Evolutionary conservation across 2,113 vertebrate genomes (phyloP), one percentile per base, ranked within the genome.

Genomic region (Saccopteryx bilineata): DNA sequence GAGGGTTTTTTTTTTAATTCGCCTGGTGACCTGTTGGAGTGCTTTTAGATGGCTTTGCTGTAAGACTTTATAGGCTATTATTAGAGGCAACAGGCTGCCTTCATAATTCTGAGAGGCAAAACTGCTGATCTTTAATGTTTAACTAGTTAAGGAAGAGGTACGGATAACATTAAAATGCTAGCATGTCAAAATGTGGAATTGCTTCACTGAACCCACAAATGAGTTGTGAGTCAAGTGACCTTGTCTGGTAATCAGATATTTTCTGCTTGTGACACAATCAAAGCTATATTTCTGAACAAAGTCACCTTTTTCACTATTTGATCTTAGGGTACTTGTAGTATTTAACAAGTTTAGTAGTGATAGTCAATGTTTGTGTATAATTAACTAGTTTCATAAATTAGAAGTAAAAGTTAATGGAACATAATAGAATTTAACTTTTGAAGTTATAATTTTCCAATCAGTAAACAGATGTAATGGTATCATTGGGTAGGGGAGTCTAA

Each of bases 171-270:
- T 80, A 92, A 94, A 92, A 87, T 39, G 66, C 95, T 50, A 48
- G 65, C 31, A 18, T 90, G 60, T 76, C 63, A 68, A 95, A 95
- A 85, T 72, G 61, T 52, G 21, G 61, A 72, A 63, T 68, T 91
- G 85, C 91, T 87, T 81, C 80, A 78, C 84, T 90, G 93, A 90
- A 50, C 26, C 69, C 56, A 54, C n/a, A 90, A 93, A 60, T 86
- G 79, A 75, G 24, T 90, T 97, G 94, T 87, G 54, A 96, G 56
- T 83, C 66, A 96, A 76, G 33, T 95, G 81, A 78, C 28, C 23
- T 72, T 82, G 56, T 65, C 58, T 75, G 18, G 46, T 28, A 74
- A 93, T 96, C 60, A 94, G 76, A 83, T 9, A 60, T 82, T 93
- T 78, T 89, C 63, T 75, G 52, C 78, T 93, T 78, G 50, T 19